Percentiles rank a stretch among this genome's conserved stretches.
Conservation (phyloP, 1,140 invertebrate genomes). For the Aphis gossypii region DNA sequence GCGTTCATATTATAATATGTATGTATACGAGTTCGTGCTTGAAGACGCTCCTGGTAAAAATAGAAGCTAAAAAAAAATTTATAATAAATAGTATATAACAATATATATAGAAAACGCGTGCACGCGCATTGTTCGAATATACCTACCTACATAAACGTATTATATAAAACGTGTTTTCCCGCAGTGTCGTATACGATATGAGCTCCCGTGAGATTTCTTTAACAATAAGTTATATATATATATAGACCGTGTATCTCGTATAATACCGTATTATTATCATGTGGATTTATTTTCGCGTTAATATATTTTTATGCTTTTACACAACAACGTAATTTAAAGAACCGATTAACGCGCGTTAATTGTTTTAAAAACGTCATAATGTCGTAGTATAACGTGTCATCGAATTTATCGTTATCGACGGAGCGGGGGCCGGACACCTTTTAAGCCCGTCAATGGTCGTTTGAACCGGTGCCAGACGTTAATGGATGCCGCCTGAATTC, state of each 20-base stretch:
- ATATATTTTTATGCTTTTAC: no score
- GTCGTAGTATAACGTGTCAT: not conserved
- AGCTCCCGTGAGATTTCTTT: not conserved
- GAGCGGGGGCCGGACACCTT: not conserved
- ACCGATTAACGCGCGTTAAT: not conserved
- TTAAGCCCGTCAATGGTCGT: not conserved
- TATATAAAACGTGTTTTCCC: constrained; percentile 21
- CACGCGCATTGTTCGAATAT: not conserved
- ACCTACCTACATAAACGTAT: not conserved
- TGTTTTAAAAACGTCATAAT: not conserved
- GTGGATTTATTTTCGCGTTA: not conserved
- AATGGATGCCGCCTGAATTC: not conserved
- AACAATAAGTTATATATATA: not conserved
- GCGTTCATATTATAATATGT: not conserved
- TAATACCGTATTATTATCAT: not conserved
- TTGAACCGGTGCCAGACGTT: constrained; percentile 38
- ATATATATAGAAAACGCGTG: not conserved
- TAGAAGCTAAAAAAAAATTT: constrained; percentile 1
- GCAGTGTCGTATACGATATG: not conserved
- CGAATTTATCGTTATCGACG: not conserved
- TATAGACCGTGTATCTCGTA: not conserved
- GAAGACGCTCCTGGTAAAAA: constrained; percentile 21
- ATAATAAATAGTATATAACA: constrained; percentile 1
- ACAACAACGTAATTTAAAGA: not conserved
- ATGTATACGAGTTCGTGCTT: constrained; percentile 22